Evolutionary conservation across 92 coral and sea anemone species (phyloP), one percentile per base, ranked within the genome.

Genomic region (Galaxea fascicularis): DNA sequence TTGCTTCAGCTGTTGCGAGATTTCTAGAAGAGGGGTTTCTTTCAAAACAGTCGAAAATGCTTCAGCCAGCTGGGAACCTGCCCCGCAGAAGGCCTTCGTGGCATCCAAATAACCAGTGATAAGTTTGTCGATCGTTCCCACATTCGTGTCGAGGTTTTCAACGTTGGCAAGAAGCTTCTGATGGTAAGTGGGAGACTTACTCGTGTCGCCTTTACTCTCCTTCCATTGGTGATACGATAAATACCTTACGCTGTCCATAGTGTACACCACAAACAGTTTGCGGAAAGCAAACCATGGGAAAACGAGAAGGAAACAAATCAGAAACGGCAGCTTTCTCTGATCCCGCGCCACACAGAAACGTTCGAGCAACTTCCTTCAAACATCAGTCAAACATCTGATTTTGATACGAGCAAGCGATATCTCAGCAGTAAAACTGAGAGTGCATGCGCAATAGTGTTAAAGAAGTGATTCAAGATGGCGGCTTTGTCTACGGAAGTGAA

Each of bases 1-100:
- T 93, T 97, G 99, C 75, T 97, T 93, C 76, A 94, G 80, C 89
- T 95, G 99, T 76, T 97, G 99, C 16, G 99, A 87, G 53, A 97
- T 94, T 72, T 93, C 98, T 58, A 94, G 82, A 67, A 97, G 89
- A 47, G 99, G 98, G n/a, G 99, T 97, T 70, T 93, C 98, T 71
- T 95, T 91, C 63, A 97, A 85, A 53, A 95, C 95, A 76, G 92
- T 91, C 41, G 98, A 95, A 67, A 95, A 97, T 4, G 98, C 90
- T 53, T 95, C 98, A 35, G 98, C 98, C 62, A 97, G 86, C 49
- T 88, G 97, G 85, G 98, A 95, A 59, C 99, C 98, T 82, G 99
- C 99, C 89, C 93, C 98, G 63, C 99, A 94, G 85, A 93, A 95
- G 63, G 91, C 78, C n/a, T 91, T 95, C 25, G 94, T 89, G 31